Evolutionary conservation across 2,113 vertebrate species (phyloP).

Genomic region (Chauna torquata): DNA sequence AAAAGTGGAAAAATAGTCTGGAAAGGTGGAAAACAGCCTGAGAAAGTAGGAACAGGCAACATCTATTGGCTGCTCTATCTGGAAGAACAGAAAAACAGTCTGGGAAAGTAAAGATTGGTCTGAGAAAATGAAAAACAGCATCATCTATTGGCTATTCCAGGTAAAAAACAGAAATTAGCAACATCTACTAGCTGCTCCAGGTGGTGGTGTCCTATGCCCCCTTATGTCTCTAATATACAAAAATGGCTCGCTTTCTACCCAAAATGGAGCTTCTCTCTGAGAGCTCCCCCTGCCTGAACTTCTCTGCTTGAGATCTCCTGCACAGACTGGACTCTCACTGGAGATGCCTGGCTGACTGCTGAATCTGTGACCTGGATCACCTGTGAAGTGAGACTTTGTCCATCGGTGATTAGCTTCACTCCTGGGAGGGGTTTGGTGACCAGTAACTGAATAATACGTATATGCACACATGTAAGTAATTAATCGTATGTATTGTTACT

Average conservation of each 20-base stretch:
- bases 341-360: neutral
- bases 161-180: neutral
- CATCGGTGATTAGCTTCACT: neutral
- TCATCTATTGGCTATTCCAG: neutral
- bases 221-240: neutral
- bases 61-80: neutral
- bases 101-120: neutral
- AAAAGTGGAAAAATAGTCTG: neutral
- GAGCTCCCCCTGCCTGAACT: neutral
- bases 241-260: neutral
- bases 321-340: neutral
- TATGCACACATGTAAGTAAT: neutral
- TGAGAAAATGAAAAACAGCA: neutral
- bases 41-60: neutral
- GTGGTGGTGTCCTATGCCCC: neutral
- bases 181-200: neutral
- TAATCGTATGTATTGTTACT: neutral
- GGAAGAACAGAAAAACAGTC: neutral
- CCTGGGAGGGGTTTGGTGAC: neutral
- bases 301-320: rapidly evolving
- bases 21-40: neutral
- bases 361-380: neutral
- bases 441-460: neutral
- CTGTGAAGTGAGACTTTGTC: neutral
- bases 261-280: neutral